phyloP scores from a whole-genome alignment of 2,888 invertebrate species.

The Tortrix viridana region DNA sequence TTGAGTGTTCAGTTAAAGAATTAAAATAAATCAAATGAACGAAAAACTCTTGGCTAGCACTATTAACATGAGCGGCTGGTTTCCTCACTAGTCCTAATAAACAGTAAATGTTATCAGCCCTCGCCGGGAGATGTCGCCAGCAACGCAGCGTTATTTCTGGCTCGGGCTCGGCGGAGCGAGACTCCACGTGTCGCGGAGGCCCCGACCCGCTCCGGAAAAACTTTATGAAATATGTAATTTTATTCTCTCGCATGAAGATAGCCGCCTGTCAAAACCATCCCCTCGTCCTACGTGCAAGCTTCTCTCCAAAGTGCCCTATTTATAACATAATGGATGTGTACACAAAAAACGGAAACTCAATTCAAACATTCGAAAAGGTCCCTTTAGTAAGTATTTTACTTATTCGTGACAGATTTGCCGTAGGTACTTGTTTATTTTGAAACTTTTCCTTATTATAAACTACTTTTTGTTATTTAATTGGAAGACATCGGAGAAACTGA shows the following conservation, averaged over 20 bases:
- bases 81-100: neutral
- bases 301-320: constrained; percentile 26
- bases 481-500: neutral
- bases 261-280: constrained; percentile 32
- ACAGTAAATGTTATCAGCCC: too few species aligned
- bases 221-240: constrained; percentile 16
- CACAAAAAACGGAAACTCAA: constrained; percentile 31
- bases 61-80: too few species aligned
- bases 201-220: constrained; percentile 11
- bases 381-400: constrained; percentile 3
- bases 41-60: too few species aligned
- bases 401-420: constrained; percentile 3
- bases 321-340: constrained; percentile 27
- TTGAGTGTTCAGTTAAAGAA: too few species aligned
- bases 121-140: constrained; percentile 23
- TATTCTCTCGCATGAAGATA: constrained; percentile 25
- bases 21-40: too few species aligned
- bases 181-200: constrained; percentile 22
- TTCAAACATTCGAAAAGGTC: constrained; percentile 27
- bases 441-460: too few species aligned
- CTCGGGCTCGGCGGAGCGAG: constrained; percentile 14
- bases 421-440: neutral
- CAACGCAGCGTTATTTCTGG: constrained; percentile 20
- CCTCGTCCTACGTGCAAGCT: constrained; percentile 14
- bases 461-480: too few species aligned